Base-by-base conservation (phyloP, 2,888 invertebrate species). In the Noctua janthina region DNA sequence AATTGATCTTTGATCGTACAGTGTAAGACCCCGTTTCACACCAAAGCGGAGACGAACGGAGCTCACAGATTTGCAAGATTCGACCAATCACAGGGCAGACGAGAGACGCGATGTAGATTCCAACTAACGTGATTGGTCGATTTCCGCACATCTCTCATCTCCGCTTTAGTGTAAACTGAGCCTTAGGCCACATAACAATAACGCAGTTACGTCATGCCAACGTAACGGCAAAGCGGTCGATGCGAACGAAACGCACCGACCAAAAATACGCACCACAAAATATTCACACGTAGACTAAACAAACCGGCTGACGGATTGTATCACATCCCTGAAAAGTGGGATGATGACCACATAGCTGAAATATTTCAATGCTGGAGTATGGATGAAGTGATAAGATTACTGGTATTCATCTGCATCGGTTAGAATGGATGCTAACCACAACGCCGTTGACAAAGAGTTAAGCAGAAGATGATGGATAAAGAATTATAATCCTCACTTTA, bases 281-380 rank as follows among this genome's bases (percentile, higher is more conserved):
- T 85, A 80, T 81, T 74, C 76, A 74, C 77, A 76, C 83, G 88
- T 87, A 91, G 91, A 91, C 91, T 91, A 91, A 91, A 91, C 91
- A 91, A 84, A 89, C 79, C 46, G 62, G 72, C 81, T 51, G 72
- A 68, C 39, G 72, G n/a, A 46, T 78, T 69, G 13, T 77, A 83
- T 73, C 77, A 72, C 51, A 76, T 72, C 79, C 74, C 82, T 82
- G 81, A 82, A 68, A 73, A 84, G 43, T 76, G 49, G 43, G 46
- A 5, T 35, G 75, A 70, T 83, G 67, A 80, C 29, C 79, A 79
- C 83, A 85, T 76, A 54, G 13, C n/a, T 15, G 11, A 51, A 70
- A 35, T 75, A 85, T 85, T 85, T 67, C 13, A 35, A 56, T 54
- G 29, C 43, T 51, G 75, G 43, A 4, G 29, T 20, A 46, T 43